phyloP scores from a whole-genome alignment of 2,888 invertebrate genomes.

The Microctonus aethiopoides region DNA sequence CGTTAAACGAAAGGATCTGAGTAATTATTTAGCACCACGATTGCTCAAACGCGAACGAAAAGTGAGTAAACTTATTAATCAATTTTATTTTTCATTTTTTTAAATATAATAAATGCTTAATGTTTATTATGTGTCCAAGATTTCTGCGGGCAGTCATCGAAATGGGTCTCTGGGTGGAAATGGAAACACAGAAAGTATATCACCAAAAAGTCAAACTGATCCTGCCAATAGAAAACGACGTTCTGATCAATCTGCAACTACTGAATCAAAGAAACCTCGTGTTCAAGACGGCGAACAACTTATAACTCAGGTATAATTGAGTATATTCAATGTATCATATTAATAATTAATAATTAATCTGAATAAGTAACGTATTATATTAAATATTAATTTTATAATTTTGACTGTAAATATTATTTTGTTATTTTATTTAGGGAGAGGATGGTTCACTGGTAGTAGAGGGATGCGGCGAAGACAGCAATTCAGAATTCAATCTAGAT shows the following conservation, averaged over 20 bases:
- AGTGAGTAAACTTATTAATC: constrained; percentile 53
- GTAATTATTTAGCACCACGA: constrained; percentile 78
- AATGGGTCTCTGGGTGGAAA: constrained; percentile 55
- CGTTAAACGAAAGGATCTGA: constrained; percentile 83
- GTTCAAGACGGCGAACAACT: constrained; percentile 48
- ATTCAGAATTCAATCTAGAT: constrained; percentile 61
- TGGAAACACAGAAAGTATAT: constrained; percentile 51
- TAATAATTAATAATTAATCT: too few species aligned
- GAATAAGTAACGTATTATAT: too few species aligned
- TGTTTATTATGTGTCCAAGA: constrained; percentile 39
- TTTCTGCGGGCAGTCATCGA: constrained; percentile 51
- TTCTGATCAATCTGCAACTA: constrained; percentile 52
- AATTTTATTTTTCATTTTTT: background rate
- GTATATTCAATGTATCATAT: too few species aligned
- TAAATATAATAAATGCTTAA: background rate
- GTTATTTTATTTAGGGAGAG: constrained; percentile 49
- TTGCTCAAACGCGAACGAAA: constrained; percentile 80
- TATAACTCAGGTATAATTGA: constrained; percentile 51
- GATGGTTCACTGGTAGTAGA: constrained; percentile 57
- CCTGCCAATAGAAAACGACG: constrained; percentile 48
- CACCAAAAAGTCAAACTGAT: constrained; percentile 52
- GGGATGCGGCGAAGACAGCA: constrained; percentile 61
- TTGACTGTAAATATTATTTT: background rate
- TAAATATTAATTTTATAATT: background rate
- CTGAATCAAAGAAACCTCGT: constrained; percentile 50